A percentile compares a stretch with the other conserved stretches of the same genome.
phyloP scores from a whole-genome alignment of 2,888 invertebrate species.

The Panzeria rudis region DNA sequence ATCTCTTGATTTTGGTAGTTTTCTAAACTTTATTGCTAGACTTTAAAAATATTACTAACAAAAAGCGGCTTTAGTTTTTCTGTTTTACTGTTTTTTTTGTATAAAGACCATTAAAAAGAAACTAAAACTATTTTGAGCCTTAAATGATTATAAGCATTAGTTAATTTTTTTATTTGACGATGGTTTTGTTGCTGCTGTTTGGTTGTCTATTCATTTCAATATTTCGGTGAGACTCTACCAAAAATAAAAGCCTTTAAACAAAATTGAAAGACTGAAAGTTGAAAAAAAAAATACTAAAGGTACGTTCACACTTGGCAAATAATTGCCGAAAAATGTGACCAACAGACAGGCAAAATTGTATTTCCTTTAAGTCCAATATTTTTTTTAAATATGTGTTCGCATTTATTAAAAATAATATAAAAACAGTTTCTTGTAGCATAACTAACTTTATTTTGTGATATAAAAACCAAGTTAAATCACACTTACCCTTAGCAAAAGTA shows the following conservation, averaged over 20 bases:
- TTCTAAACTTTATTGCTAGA: slow-evolving; percentile 14
- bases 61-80: slow-evolving; percentile 35
- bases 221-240: slow-evolving; percentile 23
- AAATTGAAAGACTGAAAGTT: slow-evolving; percentile 29
- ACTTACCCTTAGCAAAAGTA: too few species aligned
- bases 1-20: slow-evolving; percentile 7
- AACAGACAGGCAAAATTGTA: too few species aligned
- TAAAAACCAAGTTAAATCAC: too few species aligned
- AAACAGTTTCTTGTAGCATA: too few species aligned
- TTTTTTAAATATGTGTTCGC: too few species aligned
- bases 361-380: too few species aligned
- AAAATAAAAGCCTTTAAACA: slow-evolving; percentile 35
- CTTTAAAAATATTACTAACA: slow-evolving; percentile 26
- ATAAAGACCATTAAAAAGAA: slow-evolving; percentile 44
- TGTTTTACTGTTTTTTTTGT: not conserved
- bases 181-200: slow-evolving; percentile 10
- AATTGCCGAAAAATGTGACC: too few species aligned
- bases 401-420: too few species aligned
- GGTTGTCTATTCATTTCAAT: slow-evolving; percentile 17
- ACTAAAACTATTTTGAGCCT: slow-evolving; percentile 45
- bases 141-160: slow-evolving; percentile 51
- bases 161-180: slow-evolving; percentile 31
- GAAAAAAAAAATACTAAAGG: too few species aligned
- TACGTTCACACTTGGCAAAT: too few species aligned
- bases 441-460: too few species aligned